Evolutionary conservation across 1,140 invertebrate genomes (phyloP).

Genomic region (Sitobion miscanthi): DNA sequence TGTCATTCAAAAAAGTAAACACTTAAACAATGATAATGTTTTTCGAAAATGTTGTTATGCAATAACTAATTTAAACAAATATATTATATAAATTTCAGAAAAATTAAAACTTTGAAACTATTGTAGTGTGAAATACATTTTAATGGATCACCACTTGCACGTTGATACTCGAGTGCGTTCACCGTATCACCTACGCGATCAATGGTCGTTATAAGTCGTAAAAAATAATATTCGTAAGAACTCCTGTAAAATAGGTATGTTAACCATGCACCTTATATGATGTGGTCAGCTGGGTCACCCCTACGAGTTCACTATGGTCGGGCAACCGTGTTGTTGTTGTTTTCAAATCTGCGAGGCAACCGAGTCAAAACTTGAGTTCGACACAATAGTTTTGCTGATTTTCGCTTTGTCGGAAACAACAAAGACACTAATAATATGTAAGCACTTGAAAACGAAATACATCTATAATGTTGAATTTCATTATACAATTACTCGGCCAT

Average conservation of each 20-base stretch:
- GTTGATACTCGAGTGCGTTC: no score
- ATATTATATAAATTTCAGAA: not conserved
- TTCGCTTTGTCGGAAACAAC: not conserved
- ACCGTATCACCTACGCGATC: no score
- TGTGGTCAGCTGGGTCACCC: not conserved
- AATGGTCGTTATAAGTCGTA: no score
- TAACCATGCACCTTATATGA: no score
- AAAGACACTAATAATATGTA: not conserved
- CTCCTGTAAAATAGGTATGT: no score
- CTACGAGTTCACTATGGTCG: not conserved
- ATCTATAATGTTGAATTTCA: not conserved
- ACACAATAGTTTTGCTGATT: not conserved
- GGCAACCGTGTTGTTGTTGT: not conserved
- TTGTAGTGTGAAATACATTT: not conserved
- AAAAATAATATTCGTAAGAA: no score
- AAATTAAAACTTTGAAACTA: not conserved
- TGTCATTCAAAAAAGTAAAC: no score
- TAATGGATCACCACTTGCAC: not conserved
- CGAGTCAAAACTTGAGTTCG: not conserved
- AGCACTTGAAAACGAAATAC: not conserved
- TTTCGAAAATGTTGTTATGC: not conserved
- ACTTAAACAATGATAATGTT: not conserved
- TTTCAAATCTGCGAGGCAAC: not conserved
- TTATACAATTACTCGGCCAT: not conserved
- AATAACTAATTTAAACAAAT: not conserved